Conservation (phyloP, 2,797 vertebrate genomes). For the Xiphorhynchus erythropygius region DNA sequence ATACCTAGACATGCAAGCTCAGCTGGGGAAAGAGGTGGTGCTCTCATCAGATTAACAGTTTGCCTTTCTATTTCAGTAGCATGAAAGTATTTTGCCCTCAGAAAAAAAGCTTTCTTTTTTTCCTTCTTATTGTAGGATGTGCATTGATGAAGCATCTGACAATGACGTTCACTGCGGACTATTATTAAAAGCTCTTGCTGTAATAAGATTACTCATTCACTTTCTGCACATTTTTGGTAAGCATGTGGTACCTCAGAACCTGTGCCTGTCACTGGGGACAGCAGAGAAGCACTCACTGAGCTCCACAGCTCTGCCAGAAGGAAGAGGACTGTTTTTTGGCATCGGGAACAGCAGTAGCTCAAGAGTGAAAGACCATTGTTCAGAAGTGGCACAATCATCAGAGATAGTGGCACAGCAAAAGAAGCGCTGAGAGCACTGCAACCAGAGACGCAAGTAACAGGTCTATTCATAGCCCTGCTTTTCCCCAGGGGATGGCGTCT, state of each 20-base stretch:
- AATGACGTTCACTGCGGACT: fast-evolving
- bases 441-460: not conserved
- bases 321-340: not conserved
- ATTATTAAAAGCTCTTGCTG: not conserved
- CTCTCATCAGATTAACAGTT: not conserved
- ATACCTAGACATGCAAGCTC: not conserved
- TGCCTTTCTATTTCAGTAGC: not conserved
- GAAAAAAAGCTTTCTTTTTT: not conserved
- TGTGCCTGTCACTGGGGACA: not conserved
- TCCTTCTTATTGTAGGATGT: not conserved
- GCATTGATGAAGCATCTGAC: not conserved
- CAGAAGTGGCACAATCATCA: not conserved
- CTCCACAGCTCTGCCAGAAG: not conserved
- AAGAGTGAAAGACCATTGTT: not conserved
- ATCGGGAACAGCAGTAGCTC: not conserved
- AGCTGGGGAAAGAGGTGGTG: not conserved
- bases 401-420: not conserved
- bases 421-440: not conserved
- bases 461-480: conserved; percentile 45
- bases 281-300: not conserved
- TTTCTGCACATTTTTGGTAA: not conserved
- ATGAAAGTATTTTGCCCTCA: not conserved
- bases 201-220: not conserved
- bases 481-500: conserved; percentile 52
- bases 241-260: not conserved